A percentile compares a stretch with the other conserved stretches of the same genome.
Evolutionary conservation across 2,113 vertebrate genomes (phyloP).

Genomic region (Zingel zingel): DNA sequence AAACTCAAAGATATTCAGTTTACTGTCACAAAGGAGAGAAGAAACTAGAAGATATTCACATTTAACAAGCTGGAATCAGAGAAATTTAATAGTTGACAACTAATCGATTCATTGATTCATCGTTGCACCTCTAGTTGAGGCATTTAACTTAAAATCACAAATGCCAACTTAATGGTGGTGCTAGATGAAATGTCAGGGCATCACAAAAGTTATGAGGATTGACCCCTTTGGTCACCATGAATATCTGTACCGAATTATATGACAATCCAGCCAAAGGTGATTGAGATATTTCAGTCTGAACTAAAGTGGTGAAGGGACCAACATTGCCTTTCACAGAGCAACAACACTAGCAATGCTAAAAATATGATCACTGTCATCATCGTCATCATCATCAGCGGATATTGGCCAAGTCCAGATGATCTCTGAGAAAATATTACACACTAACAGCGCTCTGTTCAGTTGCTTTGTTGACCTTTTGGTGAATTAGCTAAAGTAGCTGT

Average conservation of each 20-base stretch:
- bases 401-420: constrained; percentile 6
- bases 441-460: background rate
- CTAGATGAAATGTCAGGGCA: no score
- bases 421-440: background rate
- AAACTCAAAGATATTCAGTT: no score
- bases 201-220: background rate
- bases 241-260: background rate
- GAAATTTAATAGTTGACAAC: no score
- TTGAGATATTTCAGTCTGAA: background rate
- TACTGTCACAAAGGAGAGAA: no score
- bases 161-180: no score
- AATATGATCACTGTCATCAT: background rate
- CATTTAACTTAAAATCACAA: no score
- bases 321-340: background rate
- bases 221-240: background rate
- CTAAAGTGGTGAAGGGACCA: background rate
- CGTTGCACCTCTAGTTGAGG: no score
- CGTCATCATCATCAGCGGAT: no score
- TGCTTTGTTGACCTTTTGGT: constrained; percentile 24
- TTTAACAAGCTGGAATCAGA: no score
- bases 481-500: constrained; percentile 39
- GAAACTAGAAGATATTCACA: no score
- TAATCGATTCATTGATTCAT: no score
- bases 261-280: background rate
- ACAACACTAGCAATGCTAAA: background rate